Evolutionary conservation across 1,140 invertebrate species (phyloP), one percentile per base, ranked within the genome.

Genomic region (Chelonus insularis): DNA sequence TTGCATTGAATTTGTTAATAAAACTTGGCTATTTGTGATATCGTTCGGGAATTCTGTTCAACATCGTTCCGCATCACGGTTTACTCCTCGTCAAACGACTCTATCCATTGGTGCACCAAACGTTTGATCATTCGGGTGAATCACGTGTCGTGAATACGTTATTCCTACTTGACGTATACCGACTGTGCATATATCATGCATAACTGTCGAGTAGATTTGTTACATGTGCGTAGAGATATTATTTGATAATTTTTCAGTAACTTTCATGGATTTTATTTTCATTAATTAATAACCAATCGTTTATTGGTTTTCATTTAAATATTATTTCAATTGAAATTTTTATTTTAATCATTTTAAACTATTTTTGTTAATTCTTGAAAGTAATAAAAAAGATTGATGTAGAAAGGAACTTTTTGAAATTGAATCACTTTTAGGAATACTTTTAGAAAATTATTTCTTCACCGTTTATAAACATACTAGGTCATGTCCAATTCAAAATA

Each of bases 121-220:
- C 32, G 50, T 52, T 52, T 52, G 29, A 52, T 52, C 29, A 52
- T 34, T 52, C 50, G 14, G 14, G 50, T 52, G 29, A 32, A 52
- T 34, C 47, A 29, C 25, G 29, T 25, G 41, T 16, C 41, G 41
- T 16, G 41, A 43, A 43, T 43, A 18, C 16, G 7, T 16, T 43
- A 43, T 43, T 7, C 14, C 14, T 43, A 16, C 16, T 12, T 43
- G 41, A 43, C 12, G 6, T 6, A 1, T 8, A 16, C n/a, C n/a
- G 8, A 43, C 25, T 29, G 25, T 4, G 25, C 25, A 43, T 16
- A 43, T 16, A 16, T 43, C 12, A 20, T 43, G 1, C 12, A 43
- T 43, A 8, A 43, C 16, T 1, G 6, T 4, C 41, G 16, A 18
- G 8, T 43, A 16, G 14, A 1, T 43, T 18, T 18, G 41, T 43